Percentiles rank a stretch among this genome's conserved stretches.
These are phyloP conservation scores for Cassiopea xamachana DNA, from an alignment of 30 jellyfish, hydroid and myxozoan genomes.

Conservation along the genomic window DNA sequence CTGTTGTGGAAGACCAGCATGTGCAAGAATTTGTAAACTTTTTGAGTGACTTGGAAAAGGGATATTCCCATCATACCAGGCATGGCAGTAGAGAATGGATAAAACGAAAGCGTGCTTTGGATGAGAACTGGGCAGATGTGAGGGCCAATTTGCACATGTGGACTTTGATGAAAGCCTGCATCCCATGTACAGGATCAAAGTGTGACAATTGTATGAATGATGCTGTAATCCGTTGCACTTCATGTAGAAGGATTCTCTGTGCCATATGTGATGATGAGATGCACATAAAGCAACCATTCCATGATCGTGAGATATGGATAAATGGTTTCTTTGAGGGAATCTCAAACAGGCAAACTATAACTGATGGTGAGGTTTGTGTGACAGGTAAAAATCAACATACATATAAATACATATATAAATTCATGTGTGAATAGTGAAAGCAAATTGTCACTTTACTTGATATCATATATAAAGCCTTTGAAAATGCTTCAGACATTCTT, in stretches of 20 bases:
- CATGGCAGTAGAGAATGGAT: constrained; percentile 7
- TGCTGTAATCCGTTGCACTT: constrained; percentile 13
- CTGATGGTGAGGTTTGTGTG: constrained; percentile 23
- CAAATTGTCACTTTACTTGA: neutral
- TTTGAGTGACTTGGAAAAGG: too few relatives aligned
- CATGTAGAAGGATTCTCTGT: constrained; percentile 21
- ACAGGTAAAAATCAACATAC: constrained; percentile 1
- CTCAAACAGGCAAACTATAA: neutral
- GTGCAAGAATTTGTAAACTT: too few relatives aligned
- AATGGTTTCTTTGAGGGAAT: constrained; percentile 32
- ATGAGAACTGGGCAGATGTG: constrained; percentile 31
- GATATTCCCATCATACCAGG: too few relatives aligned
- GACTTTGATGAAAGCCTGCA: neutral
- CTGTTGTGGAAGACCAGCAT: too few relatives aligned
- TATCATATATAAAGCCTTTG: neutral
- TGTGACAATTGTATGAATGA: neutral
- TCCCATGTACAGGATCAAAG: neutral
- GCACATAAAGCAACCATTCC: constrained; percentile 1
- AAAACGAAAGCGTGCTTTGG: constrained; percentile 15
- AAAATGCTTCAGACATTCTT: neutral
- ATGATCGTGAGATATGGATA: constrained; percentile 27
- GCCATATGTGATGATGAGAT: neutral
- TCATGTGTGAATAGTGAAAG: neutral
- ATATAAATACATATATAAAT: too few relatives aligned
- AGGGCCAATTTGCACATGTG: neutral